Conservation (phyloP, 2,888 invertebrate species). For the Choreutis nemorana region DNA sequence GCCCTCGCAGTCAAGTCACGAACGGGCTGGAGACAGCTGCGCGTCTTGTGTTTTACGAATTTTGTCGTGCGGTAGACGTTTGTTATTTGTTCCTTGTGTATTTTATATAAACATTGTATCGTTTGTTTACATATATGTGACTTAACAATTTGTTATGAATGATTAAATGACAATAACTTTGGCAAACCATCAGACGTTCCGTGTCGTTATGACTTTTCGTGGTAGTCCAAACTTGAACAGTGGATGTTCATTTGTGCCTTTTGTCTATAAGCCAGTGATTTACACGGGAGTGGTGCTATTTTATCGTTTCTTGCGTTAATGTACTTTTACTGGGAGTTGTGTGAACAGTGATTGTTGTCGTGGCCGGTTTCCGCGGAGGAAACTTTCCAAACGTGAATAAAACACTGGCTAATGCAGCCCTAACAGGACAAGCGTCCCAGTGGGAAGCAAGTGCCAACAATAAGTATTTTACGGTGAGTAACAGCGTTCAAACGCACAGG, state of each 20-base stretch:
- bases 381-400: slow-evolving; percentile 64
- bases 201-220: slow-evolving; percentile 29
- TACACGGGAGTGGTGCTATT: slow-evolving; percentile 45
- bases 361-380: slow-evolving; percentile 60
- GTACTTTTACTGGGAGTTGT: slow-evolving; percentile 43
- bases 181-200: slow-evolving; percentile 22
- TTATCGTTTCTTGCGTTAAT: slow-evolving; percentile 39
- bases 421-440: slow-evolving; percentile 62
- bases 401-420: slow-evolving; percentile 61
- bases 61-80: slow-evolving; percentile 56
- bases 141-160: slow-evolving; percentile 25
- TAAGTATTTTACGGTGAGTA: slow-evolving; percentile 65
- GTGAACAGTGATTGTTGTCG: slow-evolving; percentile 65
- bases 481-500: slow-evolving; percentile 53
- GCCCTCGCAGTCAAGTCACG: slow-evolving; percentile 31
- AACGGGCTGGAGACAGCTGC: slow-evolving; percentile 58
- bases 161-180: slow-evolving; percentile 21
- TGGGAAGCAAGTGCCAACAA: slow-evolving; percentile 61
- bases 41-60: slow-evolving; percentile 62
- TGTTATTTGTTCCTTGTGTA: slow-evolving; percentile 17
- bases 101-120: slow-evolving; percentile 28
- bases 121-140: slow-evolving; percentile 34
- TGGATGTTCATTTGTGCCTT: slow-evolving; percentile 41
- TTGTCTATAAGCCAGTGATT: slow-evolving; percentile 55
- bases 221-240: slow-evolving; percentile 41